phyloP scores from a whole-genome alignment of 2,113 vertebrate species.

The Thalassoma bifasciatum region DNA sequence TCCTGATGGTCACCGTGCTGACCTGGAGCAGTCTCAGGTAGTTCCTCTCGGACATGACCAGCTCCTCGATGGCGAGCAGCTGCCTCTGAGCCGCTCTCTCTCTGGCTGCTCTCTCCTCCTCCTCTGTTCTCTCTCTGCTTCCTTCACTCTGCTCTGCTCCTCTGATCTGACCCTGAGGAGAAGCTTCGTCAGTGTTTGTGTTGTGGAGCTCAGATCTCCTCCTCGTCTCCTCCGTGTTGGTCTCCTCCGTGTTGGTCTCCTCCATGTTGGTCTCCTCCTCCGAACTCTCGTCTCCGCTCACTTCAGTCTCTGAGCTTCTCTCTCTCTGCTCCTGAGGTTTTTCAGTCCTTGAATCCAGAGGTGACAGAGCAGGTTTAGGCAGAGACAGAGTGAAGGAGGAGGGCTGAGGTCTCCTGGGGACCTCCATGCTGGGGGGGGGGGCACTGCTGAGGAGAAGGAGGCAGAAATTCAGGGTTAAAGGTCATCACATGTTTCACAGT shows the following conservation, averaged over 20 bases:
- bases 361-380: constrained; percentile 26
- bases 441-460: constrained; percentile 55
- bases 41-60: constrained; percentile 89
- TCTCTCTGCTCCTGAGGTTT: constrained; percentile 1
- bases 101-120: constrained; percentile 63
- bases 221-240: too few species aligned
- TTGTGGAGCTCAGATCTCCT: constrained; percentile 13
- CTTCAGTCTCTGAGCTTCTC: background rate
- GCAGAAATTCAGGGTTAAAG: too few species aligned
- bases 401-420: constrained; percentile 41
- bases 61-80: constrained; percentile 86
- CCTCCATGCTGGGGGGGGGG: constrained; percentile 83
- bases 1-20: constrained; percentile 84
- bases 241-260: too few species aligned
- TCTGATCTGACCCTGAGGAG: constrained; percentile 13
- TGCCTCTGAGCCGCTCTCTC: constrained; percentile 84
- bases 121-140: constrained; percentile 59
- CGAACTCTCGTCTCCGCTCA: constrained; percentile 17
- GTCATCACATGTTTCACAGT: too few species aligned
- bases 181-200: background rate
- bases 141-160: background rate
- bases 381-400: constrained; percentile 50
- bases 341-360: background rate
- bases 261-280: constrained; percentile 31
- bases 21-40: constrained; percentile 87